A percentile compares a stretch with the other conserved stretches of the same genome.
phyloP scores from a whole-genome alignment of 2,888 invertebrate species.

The Aphodius sticticus region DNA sequence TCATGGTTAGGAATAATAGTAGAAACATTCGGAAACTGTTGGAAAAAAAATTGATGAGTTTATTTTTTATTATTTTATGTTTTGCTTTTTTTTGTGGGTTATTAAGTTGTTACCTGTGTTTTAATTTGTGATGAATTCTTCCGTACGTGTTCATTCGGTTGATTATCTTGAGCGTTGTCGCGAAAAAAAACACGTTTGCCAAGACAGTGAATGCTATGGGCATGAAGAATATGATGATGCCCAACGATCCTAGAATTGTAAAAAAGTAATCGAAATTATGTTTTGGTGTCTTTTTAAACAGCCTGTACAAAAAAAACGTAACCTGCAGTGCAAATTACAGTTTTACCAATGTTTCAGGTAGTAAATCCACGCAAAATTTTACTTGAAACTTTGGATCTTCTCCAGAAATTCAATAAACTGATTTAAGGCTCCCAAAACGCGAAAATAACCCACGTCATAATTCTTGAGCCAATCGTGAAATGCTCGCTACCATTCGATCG shows the following conservation, averaged over 20 bases:
- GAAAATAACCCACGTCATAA: no score
- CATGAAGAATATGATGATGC: slow-evolving; percentile 83
- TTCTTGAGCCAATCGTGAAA: no score
- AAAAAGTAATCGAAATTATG: slow-evolving; percentile 28
- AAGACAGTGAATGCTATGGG: slow-evolving; percentile 82
- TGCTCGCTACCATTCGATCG: no score
- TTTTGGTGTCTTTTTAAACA: slow-evolving; percentile 12
- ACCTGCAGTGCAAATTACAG: no score
- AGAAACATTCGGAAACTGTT: slow-evolving; percentile 82
- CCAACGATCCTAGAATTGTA: slow-evolving; percentile 73
- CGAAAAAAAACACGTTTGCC: slow-evolving; percentile 80
- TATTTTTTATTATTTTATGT: not conserved
- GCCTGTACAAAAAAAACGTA: no score
- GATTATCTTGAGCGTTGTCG: slow-evolving; percentile 80
- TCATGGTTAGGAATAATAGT: slow-evolving; percentile 77
- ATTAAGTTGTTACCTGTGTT: slow-evolving; percentile 71
- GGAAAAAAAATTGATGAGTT: slow-evolving; percentile 49
- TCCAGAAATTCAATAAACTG: no score
- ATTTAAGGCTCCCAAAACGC: no score
- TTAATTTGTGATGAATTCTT: slow-evolving; percentile 85
- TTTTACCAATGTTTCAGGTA: no score
- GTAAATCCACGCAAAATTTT: no score
- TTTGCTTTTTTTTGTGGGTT: not conserved
- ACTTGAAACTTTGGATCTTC: no score
- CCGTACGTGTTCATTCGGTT: slow-evolving; percentile 85